A percentile compares a stretch with the other conserved stretches of the same genome.
Conservation (phyloP, 2,888 invertebrate genomes). For the Cyclophora albipunctata region DNA sequence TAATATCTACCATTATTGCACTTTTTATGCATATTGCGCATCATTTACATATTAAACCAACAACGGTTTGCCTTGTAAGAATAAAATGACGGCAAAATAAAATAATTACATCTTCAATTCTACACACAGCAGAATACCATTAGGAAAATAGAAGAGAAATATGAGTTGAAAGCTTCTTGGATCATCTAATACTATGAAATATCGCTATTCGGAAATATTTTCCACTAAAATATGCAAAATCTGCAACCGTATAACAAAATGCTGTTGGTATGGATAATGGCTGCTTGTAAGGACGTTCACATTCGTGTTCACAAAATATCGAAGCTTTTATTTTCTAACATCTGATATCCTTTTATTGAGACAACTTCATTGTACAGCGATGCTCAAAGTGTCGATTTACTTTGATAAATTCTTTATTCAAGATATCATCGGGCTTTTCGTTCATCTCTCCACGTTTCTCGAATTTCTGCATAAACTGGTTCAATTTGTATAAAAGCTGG, state of each 20-base stretch:
- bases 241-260: no score
- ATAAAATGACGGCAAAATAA: no score
- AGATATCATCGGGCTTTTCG: slow-evolving; percentile 27
- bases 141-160: no score
- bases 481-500: slow-evolving; percentile 19
- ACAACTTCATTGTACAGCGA: slow-evolving; percentile 24
- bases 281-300: no score
- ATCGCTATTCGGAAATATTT: no score
- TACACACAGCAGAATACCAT: no score
- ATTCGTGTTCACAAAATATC: slow-evolving; percentile 2
- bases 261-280: no score
- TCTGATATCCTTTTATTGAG: slow-evolving; percentile 31
- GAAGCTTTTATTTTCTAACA: slow-evolving; percentile 19
- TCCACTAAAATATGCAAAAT: no score
- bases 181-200: neutral
- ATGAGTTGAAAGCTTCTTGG: no score
- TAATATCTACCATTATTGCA: no score
- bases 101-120: no score
- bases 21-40: neutral
- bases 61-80: no score
- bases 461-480: slow-evolving; percentile 17
- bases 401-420: slow-evolving; percentile 29
- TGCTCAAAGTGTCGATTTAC: slow-evolving; percentile 38
- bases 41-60: neutral
- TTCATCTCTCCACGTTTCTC: slow-evolving; percentile 4